These are phyloP conservation scores for Yponomeuta sedellus DNA, from an alignment of 2,888 invertebrate genomes.

Conservation along the genomic window DNA sequence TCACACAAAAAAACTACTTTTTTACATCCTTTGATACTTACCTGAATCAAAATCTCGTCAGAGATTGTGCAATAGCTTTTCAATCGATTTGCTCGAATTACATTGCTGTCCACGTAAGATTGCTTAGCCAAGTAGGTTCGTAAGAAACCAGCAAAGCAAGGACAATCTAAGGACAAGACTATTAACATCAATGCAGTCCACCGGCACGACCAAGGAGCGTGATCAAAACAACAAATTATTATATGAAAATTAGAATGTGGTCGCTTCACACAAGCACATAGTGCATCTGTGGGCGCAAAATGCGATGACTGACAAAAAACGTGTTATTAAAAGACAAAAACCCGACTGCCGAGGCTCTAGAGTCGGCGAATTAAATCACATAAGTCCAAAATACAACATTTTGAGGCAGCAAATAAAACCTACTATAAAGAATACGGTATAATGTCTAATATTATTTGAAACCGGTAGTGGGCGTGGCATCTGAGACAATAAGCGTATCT, in stretches of 20 bases:
- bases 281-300: slow-evolving; percentile 11
- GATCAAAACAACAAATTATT: slow-evolving; percentile 26
- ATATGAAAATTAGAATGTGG: slow-evolving; percentile 18
- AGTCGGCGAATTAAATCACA: too few relatives aligned
- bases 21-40: slow-evolving; percentile 30
- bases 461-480: too few relatives aligned
- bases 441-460: too few relatives aligned
- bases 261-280: slow-evolving; percentile 13
- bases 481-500: too few relatives aligned
- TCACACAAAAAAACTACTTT: slow-evolving; percentile 47
- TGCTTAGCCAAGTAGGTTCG: too few relatives aligned
- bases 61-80: too few relatives aligned
- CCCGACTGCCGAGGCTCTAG: too few relatives aligned
- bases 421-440: too few relatives aligned
- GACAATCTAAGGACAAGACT: background rate
- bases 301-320: slow-evolving; percentile 7
- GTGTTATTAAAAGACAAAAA: too few relatives aligned
- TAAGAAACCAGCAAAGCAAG: background rate
- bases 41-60: slow-evolving; percentile 26
- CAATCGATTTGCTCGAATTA: background rate
- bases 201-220: slow-evolving; percentile 33
- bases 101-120: background rate
- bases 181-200: background rate
- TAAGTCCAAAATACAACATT: too few relatives aligned
- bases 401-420: too few relatives aligned